Evolutionary conservation across 2,888 invertebrate genomes (phyloP).

Genomic region (Lepidocyrtinus sp.): DNA sequence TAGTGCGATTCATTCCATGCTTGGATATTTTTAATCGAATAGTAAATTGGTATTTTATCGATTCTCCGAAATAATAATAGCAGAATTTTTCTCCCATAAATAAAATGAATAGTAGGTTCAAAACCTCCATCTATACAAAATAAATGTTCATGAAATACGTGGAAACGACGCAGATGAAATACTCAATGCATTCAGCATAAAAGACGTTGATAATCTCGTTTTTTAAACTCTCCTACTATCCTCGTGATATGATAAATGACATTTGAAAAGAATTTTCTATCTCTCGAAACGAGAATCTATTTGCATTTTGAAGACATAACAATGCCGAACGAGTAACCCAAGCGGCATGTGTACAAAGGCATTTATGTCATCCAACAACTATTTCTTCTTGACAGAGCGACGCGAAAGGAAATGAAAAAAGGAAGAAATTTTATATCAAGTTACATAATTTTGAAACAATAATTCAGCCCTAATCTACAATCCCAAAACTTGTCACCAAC

Average conservation of each 20-base stretch:
- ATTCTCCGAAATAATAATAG: too few species aligned
- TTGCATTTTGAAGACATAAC: conserved; percentile 51
- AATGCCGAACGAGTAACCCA: conserved; percentile 9
- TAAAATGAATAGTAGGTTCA: too few species aligned
- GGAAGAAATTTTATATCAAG: not conserved
- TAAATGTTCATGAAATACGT: too few species aligned
- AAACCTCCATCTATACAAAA: too few species aligned
- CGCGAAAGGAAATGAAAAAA: conserved; percentile 2
- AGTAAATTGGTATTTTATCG: too few species aligned
- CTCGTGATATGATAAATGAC: conserved; percentile 36
- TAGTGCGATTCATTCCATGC: too few species aligned
- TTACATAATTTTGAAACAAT: not conserved
- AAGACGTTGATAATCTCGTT: conserved; percentile 10
- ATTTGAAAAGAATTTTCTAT: conserved; percentile 43
- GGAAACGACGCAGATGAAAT: too few species aligned
- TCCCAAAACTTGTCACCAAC: conserved; percentile 11
- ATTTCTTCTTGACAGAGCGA: not conserved
- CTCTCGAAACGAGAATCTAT: conserved; percentile 42
- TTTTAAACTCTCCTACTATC: not conserved
- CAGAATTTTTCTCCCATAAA: too few species aligned
- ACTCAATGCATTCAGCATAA: conserved; percentile 2
- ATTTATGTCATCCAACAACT: conserved; percentile 34
- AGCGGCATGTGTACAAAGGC: conserved; percentile 51
- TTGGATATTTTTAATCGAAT: too few species aligned
- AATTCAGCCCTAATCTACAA: conserved; percentile 8